These are phyloP conservation scores for Lepidochrysops patricia DNA, from an alignment of 2,888 invertebrate species.

Conservation along the genomic window DNA sequence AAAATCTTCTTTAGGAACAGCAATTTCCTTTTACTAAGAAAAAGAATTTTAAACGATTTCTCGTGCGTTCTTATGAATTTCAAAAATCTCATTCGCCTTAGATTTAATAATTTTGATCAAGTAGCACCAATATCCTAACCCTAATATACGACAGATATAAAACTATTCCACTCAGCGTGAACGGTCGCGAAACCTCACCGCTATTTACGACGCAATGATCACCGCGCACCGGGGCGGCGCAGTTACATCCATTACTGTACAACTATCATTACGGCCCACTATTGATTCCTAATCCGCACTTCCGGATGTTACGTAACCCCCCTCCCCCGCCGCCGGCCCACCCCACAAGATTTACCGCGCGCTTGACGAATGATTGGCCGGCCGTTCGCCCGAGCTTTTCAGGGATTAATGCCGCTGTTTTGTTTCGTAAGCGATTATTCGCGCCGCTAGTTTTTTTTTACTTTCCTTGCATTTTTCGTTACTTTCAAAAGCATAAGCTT, in stretches of 20 bases:
- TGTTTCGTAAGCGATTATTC: conserved; percentile 10
- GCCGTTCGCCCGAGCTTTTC: conserved; percentile 32
- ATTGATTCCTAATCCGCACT: conserved; percentile 76
- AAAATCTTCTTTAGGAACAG: too few relatives aligned
- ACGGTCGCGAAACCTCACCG: not conserved
- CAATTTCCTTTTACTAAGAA: too few relatives aligned
- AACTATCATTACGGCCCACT: conserved; percentile 72
- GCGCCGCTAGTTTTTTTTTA: not conserved
- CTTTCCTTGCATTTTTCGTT: not conserved
- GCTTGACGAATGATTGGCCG: conserved; percentile 68
- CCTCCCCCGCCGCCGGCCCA: conserved; percentile 34
- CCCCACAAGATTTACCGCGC: conserved; percentile 58
- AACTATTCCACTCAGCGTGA: not conserved
- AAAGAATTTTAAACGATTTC: too few relatives aligned
- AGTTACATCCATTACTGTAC: conserved; percentile 60
- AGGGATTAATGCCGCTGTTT: conserved; percentile 15
- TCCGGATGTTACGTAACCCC: conserved; percentile 70
- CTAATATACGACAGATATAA: not conserved
- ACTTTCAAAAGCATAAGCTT: too few relatives aligned
- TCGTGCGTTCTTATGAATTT: too few relatives aligned
- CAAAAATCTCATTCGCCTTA: too few relatives aligned
- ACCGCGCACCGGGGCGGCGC: conserved; percentile 47
- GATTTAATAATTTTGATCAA: too few relatives aligned
- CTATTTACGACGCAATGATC: conserved; percentile 12
- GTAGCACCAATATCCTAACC: too few relatives aligned